phyloP scores from a whole-genome alignment of 2,797 vertebrate species.

The Hemibagrus guttatus region DNA sequence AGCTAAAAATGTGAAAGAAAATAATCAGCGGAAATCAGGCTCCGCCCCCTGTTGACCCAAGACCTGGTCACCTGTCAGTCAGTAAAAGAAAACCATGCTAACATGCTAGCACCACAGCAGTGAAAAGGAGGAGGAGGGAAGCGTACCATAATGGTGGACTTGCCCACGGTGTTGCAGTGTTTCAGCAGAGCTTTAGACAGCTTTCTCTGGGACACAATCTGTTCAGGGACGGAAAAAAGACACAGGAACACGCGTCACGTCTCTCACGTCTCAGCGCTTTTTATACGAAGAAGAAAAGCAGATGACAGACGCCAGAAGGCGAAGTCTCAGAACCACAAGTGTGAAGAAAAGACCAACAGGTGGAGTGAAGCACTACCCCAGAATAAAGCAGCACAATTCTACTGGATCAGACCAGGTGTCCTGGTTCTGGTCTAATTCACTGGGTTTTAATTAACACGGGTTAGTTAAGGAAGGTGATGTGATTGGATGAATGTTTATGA shows the following conservation, averaged over 20 bases:
- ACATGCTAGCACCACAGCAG: not conserved
- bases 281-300: not conserved
- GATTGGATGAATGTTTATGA: not conserved
- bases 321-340: not conserved
- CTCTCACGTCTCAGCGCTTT: not conserved
- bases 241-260: conserved; percentile 8
- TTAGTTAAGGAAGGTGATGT: not conserved
- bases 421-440: not conserved
- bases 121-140: not conserved
- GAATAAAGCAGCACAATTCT: not conserved
- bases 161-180: conserved; percentile 90
- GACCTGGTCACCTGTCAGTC: no score
- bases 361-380: not conserved
- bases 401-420: not conserved
- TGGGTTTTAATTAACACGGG: not conserved
- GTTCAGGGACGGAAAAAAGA: conserved; percentile 61
- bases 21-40: not conserved
- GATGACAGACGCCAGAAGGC: not conserved
- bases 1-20: not conserved
- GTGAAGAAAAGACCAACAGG: not conserved
- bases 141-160: conserved; percentile 91
- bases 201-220: conserved; percentile 97
- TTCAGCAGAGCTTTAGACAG: conserved; percentile 90
- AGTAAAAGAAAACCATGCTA: not conserved
- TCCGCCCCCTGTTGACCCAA: not conserved